Evolutionary conservation across 2,797 vertebrate genomes (phyloP).

Genomic region (Notolabrus celidotus): DNA sequence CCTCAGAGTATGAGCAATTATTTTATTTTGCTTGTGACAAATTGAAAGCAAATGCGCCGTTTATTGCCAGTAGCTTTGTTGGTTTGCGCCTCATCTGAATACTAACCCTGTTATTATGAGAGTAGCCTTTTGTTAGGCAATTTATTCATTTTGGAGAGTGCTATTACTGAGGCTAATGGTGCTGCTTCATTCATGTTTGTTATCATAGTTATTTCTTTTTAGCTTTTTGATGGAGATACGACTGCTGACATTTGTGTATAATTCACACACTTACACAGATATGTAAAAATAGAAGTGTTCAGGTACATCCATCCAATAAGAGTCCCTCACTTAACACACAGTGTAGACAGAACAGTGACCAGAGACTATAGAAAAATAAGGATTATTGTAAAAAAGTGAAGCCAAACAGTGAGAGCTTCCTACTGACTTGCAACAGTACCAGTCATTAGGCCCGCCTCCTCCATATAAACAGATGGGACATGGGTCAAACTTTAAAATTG

Average conservation of each 20-base stretch:
- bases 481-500: too few relatives aligned
- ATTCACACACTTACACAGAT: too few relatives aligned
- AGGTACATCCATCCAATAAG: too few relatives aligned
- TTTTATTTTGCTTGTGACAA: constrained; percentile 51
- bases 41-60: neutral
- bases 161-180: neutral
- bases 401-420: too few relatives aligned
- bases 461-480: too few relatives aligned
- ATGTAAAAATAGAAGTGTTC: neutral
- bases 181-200: neutral
- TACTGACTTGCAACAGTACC: too few relatives aligned
- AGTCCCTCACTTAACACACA: too few relatives aligned
- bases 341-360: too few relatives aligned
- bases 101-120: neutral
- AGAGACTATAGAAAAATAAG: too few relatives aligned
- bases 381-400: too few relatives aligned
- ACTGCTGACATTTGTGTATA: neutral
- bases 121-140: neutral
- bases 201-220: neutral
- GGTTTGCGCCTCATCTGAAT: neutral
- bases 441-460: too few relatives aligned
- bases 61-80: neutral
- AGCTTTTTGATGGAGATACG: neutral
- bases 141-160: neutral
- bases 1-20: constrained; percentile 34